A percentile compares a stretch with the other conserved stretches of the same genome.
Conservation (phyloP, 2,888 invertebrate genomes). For the Plebejus melissa region DNA sequence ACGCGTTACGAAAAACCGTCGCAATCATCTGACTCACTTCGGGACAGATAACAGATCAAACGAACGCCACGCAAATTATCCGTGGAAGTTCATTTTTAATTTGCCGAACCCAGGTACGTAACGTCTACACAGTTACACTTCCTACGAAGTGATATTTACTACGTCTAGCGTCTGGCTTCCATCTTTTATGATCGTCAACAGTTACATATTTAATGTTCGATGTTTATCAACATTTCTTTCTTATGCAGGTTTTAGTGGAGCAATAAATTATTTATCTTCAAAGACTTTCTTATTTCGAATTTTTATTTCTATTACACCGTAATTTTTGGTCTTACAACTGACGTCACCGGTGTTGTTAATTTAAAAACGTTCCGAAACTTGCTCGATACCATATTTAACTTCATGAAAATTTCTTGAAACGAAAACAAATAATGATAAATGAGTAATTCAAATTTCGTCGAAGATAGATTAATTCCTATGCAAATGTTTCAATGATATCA, state of each 20-base stretch:
- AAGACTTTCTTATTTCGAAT: conserved; percentile 72
- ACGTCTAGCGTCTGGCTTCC: conserved; percentile 64
- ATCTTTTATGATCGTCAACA: conserved; percentile 75
- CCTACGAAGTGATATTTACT: conserved; percentile 71
- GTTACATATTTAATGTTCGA: conserved; percentile 78
- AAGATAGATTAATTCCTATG: conserved; percentile 48
- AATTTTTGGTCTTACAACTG: conserved; percentile 52
- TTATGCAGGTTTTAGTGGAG: conserved; percentile 75
- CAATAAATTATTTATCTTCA: conserved; percentile 77
- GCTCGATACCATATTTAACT: background rate
- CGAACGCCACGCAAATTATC: conserved; percentile 62
- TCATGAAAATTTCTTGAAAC: background rate
- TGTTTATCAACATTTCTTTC: conserved; percentile 80
- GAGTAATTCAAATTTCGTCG: conserved; percentile 56
- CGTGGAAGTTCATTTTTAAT: conserved; percentile 66
- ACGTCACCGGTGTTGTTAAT: conserved; percentile 61
- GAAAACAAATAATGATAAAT: conserved; percentile 32
- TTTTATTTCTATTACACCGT: conserved; percentile 64
- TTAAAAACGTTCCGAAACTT: conserved; percentile 43
- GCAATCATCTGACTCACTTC: conserved; percentile 52
- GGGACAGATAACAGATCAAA: conserved; percentile 55
- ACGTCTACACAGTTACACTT: conserved; percentile 61
- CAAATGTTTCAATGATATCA: conserved; percentile 58
- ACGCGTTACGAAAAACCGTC: conserved; percentile 67
- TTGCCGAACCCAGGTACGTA: conserved; percentile 54